A percentile compares a stretch with the other conserved stretches of the same genome.
phyloP scores from a whole-genome alignment of 2,113 vertebrate genomes.

The Manacus vitellinus region DNA sequence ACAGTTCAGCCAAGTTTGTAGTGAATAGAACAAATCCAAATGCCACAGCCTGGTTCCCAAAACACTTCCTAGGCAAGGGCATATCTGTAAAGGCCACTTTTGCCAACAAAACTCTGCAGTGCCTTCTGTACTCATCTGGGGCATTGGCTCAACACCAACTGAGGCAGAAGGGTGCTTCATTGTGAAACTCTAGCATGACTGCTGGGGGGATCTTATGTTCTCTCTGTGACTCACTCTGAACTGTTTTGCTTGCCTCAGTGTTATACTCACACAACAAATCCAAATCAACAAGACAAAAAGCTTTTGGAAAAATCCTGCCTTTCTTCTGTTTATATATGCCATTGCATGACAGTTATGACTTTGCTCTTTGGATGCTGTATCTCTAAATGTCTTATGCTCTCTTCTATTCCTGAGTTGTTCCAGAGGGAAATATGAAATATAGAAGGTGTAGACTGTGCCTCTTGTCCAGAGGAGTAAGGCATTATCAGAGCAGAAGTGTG shows the following conservation, averaged over 20 bases:
- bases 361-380: not conserved
- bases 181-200: not conserved
- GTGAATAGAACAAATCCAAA: not conserved
- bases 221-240: not conserved
- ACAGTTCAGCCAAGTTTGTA: not conserved
- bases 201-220: not conserved
- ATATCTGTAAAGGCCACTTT: not conserved
- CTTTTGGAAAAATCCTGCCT: not conserved
- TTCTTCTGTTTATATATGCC: not conserved
- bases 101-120: not conserved
- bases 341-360: not conserved
- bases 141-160: not conserved
- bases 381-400: not conserved
- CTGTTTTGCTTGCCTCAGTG: not conserved
- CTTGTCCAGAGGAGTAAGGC: not conserved
- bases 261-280: not conserved
- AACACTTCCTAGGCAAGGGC: not conserved
- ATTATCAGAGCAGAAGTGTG: not conserved
- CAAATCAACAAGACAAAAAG: not conserved
- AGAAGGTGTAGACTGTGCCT: not conserved
- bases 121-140: not conserved
- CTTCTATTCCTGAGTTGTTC: not conserved
- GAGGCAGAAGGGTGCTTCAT: not conserved
- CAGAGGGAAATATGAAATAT: not conserved
- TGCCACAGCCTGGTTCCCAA: not conserved